Percentiles rank a stretch among this genome's conserved stretches.
These are phyloP conservation scores for Agrotis segetum DNA, from an alignment of 2,888 invertebrate genomes.

Conservation along the genomic window DNA sequence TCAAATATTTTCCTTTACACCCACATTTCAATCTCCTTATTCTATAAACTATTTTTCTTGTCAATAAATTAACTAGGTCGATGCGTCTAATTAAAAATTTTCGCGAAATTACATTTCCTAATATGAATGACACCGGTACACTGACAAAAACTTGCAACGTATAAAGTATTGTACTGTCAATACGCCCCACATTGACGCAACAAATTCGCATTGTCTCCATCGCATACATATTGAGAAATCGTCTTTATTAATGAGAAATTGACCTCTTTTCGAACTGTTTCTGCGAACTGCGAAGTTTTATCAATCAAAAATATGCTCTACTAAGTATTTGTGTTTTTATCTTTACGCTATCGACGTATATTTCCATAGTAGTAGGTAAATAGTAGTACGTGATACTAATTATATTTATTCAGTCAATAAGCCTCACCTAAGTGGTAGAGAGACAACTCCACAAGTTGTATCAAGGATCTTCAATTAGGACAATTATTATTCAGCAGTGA, in stretches of 20 bases:
- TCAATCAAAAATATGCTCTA: constrained; percentile 29
- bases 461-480: constrained; percentile 82
- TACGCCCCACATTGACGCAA: constrained; percentile 69
- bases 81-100: constrained; percentile 48
- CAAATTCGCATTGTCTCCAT: constrained; percentile 66
- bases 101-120: constrained; percentile 56
- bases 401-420: constrained; percentile 33
- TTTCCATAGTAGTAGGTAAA: constrained; percentile 10
- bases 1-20: constrained; percentile 21
- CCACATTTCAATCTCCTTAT: constrained; percentile 12
- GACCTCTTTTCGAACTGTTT: constrained; percentile 41
- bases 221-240: constrained; percentile 61
- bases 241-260: constrained; percentile 55
- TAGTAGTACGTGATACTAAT: constrained; percentile 8
- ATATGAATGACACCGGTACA: constrained; percentile 62
- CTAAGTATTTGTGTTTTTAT: not conserved
- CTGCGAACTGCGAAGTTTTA: constrained; percentile 17
- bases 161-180: constrained; percentile 65
- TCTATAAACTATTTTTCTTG: constrained; percentile 11
- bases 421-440: constrained; percentile 41
- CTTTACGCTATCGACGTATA: not conserved
- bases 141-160: constrained; percentile 60
- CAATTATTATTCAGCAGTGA: constrained; percentile 77
- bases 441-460: constrained; percentile 60
- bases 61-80: constrained; percentile 30